These are phyloP conservation scores for Timema podura DNA, from an alignment of 2,888 invertebrate species.

Conservation along the genomic window DNA sequence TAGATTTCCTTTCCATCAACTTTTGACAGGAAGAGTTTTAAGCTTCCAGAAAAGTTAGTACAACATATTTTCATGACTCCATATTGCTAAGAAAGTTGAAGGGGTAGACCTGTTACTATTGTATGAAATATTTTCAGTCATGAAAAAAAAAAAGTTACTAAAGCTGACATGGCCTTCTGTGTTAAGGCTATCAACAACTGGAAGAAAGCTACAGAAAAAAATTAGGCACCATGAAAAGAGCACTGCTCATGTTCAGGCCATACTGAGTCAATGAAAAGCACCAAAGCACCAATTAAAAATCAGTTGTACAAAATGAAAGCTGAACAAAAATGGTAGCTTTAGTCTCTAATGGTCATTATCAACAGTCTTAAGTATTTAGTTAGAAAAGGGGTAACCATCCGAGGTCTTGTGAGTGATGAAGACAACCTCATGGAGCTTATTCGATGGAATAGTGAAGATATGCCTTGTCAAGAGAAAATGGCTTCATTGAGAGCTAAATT, in stretches of 20 bases:
- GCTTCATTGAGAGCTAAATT: not conserved
- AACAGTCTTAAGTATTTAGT: slow-evolving; percentile 8
- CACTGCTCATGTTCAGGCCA: not conserved
- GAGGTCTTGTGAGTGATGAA: not conserved
- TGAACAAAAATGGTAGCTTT: not conserved
- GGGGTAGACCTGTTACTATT: too few species aligned
- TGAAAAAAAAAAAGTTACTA: too few species aligned
- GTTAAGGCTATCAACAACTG: too few species aligned
- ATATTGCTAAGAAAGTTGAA: too few species aligned
- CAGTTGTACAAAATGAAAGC: not conserved
- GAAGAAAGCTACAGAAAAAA: too few species aligned
- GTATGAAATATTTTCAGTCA: too few species aligned
- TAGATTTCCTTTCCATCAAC: too few species aligned
- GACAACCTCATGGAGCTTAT: not conserved
- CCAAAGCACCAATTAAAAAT: not conserved
- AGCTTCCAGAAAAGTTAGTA: too few species aligned
- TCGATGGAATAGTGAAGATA: not conserved
- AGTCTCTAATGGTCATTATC: not conserved
- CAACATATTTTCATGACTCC: too few species aligned
- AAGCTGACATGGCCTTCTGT: too few species aligned
- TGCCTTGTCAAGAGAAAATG: not conserved
- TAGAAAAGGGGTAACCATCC: not conserved
- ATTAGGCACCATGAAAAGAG: too few species aligned
- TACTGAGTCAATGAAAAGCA: not conserved
- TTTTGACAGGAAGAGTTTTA: too few species aligned